Conservation (phyloP, 2,888 invertebrate genomes). For the Nemotelus pantherinus region DNA sequence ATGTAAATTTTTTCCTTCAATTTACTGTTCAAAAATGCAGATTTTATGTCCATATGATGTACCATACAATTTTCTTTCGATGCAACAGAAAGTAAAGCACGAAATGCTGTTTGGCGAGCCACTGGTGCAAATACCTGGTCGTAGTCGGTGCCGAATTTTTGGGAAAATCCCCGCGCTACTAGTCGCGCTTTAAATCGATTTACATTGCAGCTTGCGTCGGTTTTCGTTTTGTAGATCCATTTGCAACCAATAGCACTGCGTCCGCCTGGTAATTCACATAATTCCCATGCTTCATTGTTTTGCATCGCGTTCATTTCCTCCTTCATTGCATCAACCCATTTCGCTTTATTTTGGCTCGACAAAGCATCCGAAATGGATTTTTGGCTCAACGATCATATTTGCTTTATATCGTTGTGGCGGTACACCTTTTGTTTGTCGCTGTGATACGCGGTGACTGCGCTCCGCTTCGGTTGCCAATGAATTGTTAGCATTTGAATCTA, state of each 20-base stretch:
- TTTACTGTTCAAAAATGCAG: no score
- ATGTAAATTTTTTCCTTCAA: no score
- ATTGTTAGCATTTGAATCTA: no score
- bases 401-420: background rate
- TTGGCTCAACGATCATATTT: background rate
- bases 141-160: no score
- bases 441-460: background rate
- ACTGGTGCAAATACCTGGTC: no score
- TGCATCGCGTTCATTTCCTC: background rate
- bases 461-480: background rate
- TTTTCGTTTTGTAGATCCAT: background rate
- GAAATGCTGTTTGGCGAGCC: background rate
- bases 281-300: background rate
- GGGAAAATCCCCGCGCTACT: no score
- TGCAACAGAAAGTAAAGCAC: background rate
- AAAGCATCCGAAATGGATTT: background rate
- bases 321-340: background rate
- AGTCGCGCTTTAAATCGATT: background rate
- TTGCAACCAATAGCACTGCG: background rate
- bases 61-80: slow-evolving; percentile 9
- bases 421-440: background rate
- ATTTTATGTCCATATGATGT: background rate
- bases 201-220: background rate
- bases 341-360: background rate
- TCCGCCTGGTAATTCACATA: background rate